Percentiles rank a stretch among this genome's conserved stretches.
Conservation (phyloP, 2,888 invertebrate genomes). For the Conops quadrifasciatus region DNA sequence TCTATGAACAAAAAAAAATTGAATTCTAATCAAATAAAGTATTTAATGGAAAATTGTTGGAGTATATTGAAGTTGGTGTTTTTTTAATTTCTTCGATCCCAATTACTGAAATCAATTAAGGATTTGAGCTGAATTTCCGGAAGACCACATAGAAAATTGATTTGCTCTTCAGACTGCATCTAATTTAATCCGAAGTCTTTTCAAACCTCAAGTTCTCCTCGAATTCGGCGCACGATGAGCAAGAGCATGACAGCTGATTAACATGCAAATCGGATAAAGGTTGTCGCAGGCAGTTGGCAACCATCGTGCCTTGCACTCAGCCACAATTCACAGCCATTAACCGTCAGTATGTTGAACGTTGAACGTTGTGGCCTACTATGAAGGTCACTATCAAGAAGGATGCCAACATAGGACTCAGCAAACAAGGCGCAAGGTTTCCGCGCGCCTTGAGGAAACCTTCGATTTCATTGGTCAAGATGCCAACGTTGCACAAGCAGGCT, state of each 20-base stretch:
- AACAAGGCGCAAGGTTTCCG: not conserved
- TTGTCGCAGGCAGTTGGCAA: not conserved
- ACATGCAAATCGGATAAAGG: constrained; percentile 29
- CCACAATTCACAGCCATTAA: not conserved
- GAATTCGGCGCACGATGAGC: not conserved
- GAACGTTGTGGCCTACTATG: not conserved
- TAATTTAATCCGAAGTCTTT: constrained; percentile 12
- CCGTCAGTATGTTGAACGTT: not conserved
- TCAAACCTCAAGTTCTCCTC: not conserved
- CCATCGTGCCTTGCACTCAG: not conserved
- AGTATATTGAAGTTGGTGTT: too few species aligned
- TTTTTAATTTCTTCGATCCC: too few species aligned
- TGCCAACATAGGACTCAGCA: not conserved
- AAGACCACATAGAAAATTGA: not conserved
- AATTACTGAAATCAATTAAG: not conserved
- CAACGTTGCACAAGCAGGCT: not conserved
- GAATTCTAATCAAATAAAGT: constrained; percentile 6
- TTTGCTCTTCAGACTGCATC: not conserved
- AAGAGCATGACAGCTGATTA: constrained; percentile 6
- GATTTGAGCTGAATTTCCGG: not conserved
- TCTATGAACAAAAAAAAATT: constrained; percentile 1
- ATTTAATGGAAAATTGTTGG: not conserved
- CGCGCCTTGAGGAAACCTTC: not conserved
- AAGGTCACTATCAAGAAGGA: constrained; percentile 15
- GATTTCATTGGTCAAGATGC: not conserved